Evolutionary conservation across 2,113 vertebrate species (phyloP), one percentile per base, ranked within the genome.

Genomic region (Sylvia atricapilla): DNA sequence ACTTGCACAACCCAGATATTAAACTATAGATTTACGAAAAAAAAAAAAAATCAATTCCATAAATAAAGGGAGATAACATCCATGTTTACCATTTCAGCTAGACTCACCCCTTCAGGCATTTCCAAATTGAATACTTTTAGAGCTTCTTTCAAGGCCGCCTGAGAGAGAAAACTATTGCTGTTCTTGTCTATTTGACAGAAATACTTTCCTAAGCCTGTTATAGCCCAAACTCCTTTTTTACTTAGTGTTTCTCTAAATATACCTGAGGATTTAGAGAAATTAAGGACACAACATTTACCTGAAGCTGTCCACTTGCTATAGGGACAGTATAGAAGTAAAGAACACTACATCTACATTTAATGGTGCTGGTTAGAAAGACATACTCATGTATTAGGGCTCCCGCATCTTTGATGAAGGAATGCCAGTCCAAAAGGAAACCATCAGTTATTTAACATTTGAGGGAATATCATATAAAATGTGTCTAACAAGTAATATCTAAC

Each of bases 161-260:
- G 98, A 67, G 91, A 90, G 33, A 98, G 95, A 79, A 97, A 69
- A 73, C 98, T 96, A 59, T 73, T 96, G 87, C 94, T 91, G 62
- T 94, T 92, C 23, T 95, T 96, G 80, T 98, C 98, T 78, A 95
- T 8, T 13, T 94, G 88, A 72, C 79, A 47, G 69, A 98, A 98
- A 69, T 97, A 93, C 80, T 98, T 98, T 89, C 96, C 97, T 85
- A 98, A 90, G 79, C 97, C 94, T 20, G 97, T 98, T 81, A 98
- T n/a, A 92, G 98, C 93, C 53, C 64, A 60, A 85, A 98, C 96
- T 82, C 95, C 97, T 97, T 95, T 98, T 92, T 95, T 97, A 52
- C 50, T 84, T 39, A 98, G 62, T 28, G 97, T 96, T 46, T 94
- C 80, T 96, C 94, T 97, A 44, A 98, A 80, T 2, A 23, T 41